Conservation (phyloP, 1,140 invertebrate genomes). For the Zaprionus africanus region DNA sequence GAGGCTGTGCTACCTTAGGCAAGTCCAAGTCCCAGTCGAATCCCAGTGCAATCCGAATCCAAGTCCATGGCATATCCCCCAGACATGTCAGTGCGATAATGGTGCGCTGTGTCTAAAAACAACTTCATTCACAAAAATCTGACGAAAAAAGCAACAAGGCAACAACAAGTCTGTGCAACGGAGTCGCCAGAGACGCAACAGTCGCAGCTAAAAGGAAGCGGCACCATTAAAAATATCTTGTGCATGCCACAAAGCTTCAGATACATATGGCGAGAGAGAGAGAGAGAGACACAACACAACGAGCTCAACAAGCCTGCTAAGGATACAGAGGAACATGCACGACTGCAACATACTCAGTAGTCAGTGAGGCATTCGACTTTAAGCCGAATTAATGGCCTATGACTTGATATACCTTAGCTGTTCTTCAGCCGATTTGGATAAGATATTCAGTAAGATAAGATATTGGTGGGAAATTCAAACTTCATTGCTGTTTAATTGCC, state of each 20-base stretch:
- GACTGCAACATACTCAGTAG: neutral
- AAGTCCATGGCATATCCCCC: slow-evolving; percentile 56
- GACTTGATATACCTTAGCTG: neutral
- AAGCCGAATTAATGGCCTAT: neutral
- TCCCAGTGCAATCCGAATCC: slow-evolving; percentile 1
- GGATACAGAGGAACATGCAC: neutral
- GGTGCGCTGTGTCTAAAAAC: slow-evolving; percentile 67
- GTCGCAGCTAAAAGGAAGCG: slow-evolving; percentile 66
- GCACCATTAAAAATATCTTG: slow-evolving; percentile 82
- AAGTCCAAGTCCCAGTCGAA: neutral
- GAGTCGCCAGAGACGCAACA: slow-evolving; percentile 40
- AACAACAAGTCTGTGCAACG: slow-evolving; percentile 28
- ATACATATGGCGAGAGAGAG: slow-evolving; percentile 51
- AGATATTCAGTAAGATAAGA: neutral
- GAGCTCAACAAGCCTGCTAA: neutral
- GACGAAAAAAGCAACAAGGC: slow-evolving; percentile 50
- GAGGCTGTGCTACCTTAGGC: slow-evolving; percentile 4
- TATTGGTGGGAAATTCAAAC: no score
- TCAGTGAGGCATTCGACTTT: neutral
- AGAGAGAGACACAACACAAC: neutral
- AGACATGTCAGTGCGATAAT: slow-evolving; percentile 82
- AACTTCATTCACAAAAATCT: slow-evolving; percentile 82
- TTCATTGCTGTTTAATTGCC: neutral
- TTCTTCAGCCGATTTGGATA: neutral
- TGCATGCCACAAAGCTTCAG: slow-evolving; percentile 71